These are phyloP conservation scores for Drymodes brunneopygia DNA, from an alignment of 2,113 vertebrate species.

Conservation along the genomic window DNA sequence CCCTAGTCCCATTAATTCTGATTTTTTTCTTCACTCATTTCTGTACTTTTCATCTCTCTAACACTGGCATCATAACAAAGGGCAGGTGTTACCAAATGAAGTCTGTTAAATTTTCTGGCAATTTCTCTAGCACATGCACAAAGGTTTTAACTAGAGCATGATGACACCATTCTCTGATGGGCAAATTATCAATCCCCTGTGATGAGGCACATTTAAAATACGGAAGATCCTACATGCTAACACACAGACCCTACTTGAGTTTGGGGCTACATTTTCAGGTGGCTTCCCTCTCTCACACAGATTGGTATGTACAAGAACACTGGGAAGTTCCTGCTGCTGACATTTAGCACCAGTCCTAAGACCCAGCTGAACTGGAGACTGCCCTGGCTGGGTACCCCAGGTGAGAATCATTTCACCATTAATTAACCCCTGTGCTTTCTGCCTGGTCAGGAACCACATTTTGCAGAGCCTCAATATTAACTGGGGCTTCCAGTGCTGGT, in stretches of 20 bases:
- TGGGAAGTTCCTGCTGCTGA: fast-evolving
- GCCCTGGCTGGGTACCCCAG: background rate
- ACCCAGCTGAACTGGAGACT: background rate
- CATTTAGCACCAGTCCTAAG: background rate
- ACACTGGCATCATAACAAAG: background rate
- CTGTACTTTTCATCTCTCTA: background rate
- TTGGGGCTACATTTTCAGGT: background rate
- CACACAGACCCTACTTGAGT: background rate
- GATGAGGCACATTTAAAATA: background rate
- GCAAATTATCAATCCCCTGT: background rate
- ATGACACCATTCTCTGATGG: background rate
- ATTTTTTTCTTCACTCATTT: background rate
- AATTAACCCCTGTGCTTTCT: background rate
- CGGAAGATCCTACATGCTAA: background rate
- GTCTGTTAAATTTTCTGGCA: background rate
- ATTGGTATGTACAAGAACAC: background rate
- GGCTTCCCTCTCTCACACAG: background rate
- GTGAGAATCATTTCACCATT: background rate
- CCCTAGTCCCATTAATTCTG: background rate
- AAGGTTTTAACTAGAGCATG: background rate
- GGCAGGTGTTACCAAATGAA: background rate
- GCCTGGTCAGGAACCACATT: background rate
- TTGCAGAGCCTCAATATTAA: background rate
- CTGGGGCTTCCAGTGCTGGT: background rate
- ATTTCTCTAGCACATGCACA: background rate